phyloP scores from a whole-genome alignment of 2,797 vertebrate genomes.

The Pagetopsis macropterus region DNA sequence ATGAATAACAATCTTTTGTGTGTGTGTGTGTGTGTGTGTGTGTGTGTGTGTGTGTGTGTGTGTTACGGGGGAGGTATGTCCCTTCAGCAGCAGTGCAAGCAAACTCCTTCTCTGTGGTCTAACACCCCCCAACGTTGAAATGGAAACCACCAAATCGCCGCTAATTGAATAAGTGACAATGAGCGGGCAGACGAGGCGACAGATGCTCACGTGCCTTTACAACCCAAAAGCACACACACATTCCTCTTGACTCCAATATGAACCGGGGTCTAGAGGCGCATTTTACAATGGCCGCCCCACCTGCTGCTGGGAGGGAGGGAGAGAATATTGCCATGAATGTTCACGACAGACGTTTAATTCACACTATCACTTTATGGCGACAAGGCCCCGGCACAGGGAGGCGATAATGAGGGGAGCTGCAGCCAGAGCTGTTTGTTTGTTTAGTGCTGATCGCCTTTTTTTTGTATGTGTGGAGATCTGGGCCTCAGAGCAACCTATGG shows the following conservation, averaged over 20 bases:
- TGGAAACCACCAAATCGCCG: conserved; percentile 76
- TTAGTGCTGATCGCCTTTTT: conserved; percentile 39
- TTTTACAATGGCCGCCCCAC: conserved; percentile 83
- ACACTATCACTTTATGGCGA: conserved; percentile 83
- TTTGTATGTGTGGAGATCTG: neutral
- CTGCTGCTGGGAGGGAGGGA: conserved; percentile 75
- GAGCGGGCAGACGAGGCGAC: conserved; percentile 87
- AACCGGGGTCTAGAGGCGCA: conserved; percentile 75
- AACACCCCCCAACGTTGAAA: conserved; percentile 15
- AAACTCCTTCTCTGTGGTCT: conserved; percentile 43
- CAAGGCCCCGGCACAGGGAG: conserved; percentile 27
- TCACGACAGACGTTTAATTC: conserved; percentile 84
- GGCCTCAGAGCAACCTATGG: conserved; percentile 20
- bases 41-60: neutral
- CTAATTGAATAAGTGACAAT: conserved; percentile 97
- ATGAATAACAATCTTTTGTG: conserved; percentile 83
- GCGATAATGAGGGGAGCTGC: conserved; percentile 29
- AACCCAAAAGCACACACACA: conserved; percentile 75
- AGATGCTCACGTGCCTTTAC: conserved; percentile 99
- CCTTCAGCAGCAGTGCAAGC: conserved; percentile 66
- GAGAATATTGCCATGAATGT: conserved; percentile 64
- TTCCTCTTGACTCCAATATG: conserved; percentile 78
- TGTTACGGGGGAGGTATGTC: conserved; percentile 32
- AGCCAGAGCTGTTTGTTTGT: conserved; percentile 23
- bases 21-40: too few species aligned